Percentiles rank a stretch among this genome's conserved stretches.
phyloP scores from a whole-genome alignment of 2,113 vertebrate species.

The Euleptes europaea region DNA sequence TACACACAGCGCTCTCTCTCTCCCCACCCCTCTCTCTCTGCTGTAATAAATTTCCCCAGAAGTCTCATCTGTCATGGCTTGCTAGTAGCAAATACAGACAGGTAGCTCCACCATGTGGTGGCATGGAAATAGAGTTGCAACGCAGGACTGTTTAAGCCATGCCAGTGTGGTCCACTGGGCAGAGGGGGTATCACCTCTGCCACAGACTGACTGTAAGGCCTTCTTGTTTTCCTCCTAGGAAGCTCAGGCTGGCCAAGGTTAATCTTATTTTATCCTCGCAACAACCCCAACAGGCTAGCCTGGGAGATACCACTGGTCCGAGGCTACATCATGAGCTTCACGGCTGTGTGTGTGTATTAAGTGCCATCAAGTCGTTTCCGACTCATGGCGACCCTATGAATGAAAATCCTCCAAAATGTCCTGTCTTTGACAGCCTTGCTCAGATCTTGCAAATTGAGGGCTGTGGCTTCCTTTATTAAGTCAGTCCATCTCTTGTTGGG shows the following conservation, averaged over 20 bases:
- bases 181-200: no score
- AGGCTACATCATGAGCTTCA: not conserved
- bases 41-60: not conserved
- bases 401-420: no score
- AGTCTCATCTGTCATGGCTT: not conserved
- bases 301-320: no score
- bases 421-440: no score
- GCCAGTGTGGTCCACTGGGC: not conserved
- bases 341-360: not conserved
- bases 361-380: no score
- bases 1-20: not conserved
- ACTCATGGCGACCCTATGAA: no score
- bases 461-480: no score
- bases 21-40: constrained; percentile 3
- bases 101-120: constrained; percentile 67
- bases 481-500: no score
- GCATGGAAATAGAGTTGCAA: not conserved
- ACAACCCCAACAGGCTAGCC: not conserved
- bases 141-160: rapidly evolving
- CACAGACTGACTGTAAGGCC: no score
- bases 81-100: not conserved
- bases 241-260: not conserved
- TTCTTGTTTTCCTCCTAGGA: not conserved
- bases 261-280: not conserved
- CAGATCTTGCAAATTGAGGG: no score